Conservation (phyloP, 2,797 vertebrate species). For the Chloroceryle inda region DNA sequence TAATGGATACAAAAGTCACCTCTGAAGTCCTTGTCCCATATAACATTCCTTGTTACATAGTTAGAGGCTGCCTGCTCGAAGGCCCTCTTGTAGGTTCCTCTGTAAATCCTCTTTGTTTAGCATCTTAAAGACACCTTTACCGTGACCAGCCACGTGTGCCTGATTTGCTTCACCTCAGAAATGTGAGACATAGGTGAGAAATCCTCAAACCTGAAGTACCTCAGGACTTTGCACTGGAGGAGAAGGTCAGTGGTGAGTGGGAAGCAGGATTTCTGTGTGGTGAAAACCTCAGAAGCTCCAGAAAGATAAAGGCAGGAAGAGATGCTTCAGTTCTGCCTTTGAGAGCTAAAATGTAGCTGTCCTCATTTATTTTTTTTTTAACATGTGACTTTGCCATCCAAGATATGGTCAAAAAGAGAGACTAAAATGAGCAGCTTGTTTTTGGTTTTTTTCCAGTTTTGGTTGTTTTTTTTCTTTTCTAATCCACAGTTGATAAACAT, state of each 20-base stretch:
- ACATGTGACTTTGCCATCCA: conserved; percentile 1
- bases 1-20: neutral
- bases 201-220: neutral
- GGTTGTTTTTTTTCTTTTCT: neutral
- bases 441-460: neutral
- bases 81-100: neutral
- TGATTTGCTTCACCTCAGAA: neutral
- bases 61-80: neutral
- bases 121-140: neutral
- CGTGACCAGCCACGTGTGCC: rapidly evolving
- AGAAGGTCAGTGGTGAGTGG: neutral
- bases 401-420: neutral
- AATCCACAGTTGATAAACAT: neutral
- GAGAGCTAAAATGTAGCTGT: neutral
- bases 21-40: neutral
- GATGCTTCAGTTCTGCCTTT: neutral
- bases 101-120: neutral
- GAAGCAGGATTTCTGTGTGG: neutral
- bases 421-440: conserved; percentile 18
- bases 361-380: neutral
- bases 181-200: neutral
- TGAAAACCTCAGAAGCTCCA: neutral
- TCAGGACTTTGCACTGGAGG: neutral
- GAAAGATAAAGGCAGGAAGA: neutral
- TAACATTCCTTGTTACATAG: neutral